phyloP scores from a whole-genome alignment of 2,113 vertebrate species.

The Sapajus apella region DNA sequence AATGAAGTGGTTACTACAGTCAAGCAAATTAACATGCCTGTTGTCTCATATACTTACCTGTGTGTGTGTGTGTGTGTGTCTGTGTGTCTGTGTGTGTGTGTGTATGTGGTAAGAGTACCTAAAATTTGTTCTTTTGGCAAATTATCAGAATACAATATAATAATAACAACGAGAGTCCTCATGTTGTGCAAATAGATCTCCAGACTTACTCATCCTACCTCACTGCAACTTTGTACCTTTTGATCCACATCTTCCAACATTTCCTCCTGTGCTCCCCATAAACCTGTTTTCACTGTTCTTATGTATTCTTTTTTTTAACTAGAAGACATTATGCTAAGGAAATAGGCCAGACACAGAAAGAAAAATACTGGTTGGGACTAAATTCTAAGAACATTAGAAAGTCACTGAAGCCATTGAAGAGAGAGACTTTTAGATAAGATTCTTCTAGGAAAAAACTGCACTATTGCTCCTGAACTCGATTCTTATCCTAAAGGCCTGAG shows the following conservation, averaged over 20 bases:
- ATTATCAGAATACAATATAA: neutral
- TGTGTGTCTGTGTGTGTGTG: neutral
- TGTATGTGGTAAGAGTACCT: neutral
- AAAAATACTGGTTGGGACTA: neutral
- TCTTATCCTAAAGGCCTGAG: neutral
- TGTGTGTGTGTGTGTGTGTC: neutral
- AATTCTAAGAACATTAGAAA: conserved; percentile 2
- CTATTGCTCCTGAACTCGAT: neutral
- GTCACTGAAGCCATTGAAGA: neutral
- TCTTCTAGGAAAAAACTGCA: conserved; percentile 18
- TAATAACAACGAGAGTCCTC: neutral
- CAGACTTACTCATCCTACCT: neutral
- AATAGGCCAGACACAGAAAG: neutral
- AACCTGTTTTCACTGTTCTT: neutral
- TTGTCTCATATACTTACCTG: neutral
- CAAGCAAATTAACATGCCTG: neutral
- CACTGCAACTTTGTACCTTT: neutral
- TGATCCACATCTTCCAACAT: neutral
- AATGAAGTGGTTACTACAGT: neutral
- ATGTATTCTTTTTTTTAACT: neutral
- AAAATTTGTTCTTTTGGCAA: neutral
- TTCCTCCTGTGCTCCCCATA: neutral
- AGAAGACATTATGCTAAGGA: neutral
- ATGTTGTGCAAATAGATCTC: neutral
- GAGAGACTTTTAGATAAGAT: neutral